phyloP scores from a whole-genome alignment of 2,113 vertebrate species.

The Phodopus roborovskii region DNA sequence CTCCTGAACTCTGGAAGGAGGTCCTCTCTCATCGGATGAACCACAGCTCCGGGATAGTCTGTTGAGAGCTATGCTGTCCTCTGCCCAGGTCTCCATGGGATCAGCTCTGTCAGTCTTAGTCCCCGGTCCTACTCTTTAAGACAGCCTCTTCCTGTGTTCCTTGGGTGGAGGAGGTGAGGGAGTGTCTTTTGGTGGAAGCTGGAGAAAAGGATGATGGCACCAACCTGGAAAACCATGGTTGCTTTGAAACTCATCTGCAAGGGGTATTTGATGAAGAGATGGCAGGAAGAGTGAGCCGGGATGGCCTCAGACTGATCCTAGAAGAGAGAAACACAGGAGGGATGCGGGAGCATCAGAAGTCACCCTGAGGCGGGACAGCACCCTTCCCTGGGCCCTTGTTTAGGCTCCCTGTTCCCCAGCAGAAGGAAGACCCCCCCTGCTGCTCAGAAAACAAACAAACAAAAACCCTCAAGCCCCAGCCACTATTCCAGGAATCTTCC shows the following conservation, averaged over 20 bases:
- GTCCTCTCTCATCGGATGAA: background rate
- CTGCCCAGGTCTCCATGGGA: background rate
- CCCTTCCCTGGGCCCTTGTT: no score
- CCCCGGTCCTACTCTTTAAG: background rate
- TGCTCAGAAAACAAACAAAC: background rate
- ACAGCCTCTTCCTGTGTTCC: constrained; percentile 76
- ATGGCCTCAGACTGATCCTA: constrained; percentile 87
- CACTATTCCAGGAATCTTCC: background rate
- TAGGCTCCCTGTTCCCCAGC: background rate
- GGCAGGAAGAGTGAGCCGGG: constrained; percentile 84
- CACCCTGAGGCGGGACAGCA: background rate
- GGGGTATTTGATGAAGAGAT: constrained; percentile 83
- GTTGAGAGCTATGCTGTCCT: rapidly evolving
- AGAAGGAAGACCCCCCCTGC: background rate
- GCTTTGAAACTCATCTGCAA: constrained; percentile 83
- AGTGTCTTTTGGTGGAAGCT: constrained; percentile 85
- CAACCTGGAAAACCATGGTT: constrained; percentile 79
- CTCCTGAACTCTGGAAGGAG: background rate
- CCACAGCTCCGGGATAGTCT: rapidly evolving
- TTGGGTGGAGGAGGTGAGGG: constrained; percentile 63
- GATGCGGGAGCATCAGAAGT: background rate
- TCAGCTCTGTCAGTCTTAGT: background rate
- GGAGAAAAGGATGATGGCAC: constrained; percentile 85
- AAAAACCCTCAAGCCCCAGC: background rate
- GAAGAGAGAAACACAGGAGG: constrained; percentile 4